Base-by-base conservation (phyloP, 2,797 vertebrate genomes). In the Sphenodon punctatus region DNA sequence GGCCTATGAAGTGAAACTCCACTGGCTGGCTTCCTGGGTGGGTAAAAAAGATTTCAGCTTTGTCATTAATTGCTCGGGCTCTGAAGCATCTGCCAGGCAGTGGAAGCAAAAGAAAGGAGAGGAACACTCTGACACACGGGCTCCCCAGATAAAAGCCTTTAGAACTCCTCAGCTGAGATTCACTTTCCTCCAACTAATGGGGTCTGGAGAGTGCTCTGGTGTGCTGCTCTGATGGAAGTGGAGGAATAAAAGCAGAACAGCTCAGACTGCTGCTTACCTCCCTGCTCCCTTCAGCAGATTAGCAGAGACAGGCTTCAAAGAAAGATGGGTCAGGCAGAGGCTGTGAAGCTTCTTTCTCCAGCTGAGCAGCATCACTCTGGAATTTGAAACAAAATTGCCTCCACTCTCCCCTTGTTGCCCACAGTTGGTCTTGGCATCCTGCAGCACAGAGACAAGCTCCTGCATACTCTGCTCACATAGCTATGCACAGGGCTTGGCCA, bases 381-480 rank as follows among this genome's bases (percentile, higher is more conserved):
- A n/a, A 19, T 32, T 32, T 63, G 23, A 67, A 63, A 30, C 5
- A 43, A 25, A 66, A 22, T 17, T 14, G 23, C 20, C 41, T 32
- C 46, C 42, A 22, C 15, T 65, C 32, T 41, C 60, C 27, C 25
- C 48, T 53, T 51, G 53, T 36, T 49, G 14, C 43, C 10, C 22
- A 10, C 17, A 55, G 30, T 22, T 75, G 41, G 4, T 10, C 7
- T 38, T 6, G 41, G 5, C 17, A 36, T 38, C 15, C 34, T 12
- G 22, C 22, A 32, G 13, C 49, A 45, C 30, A 30, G 23, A 51
- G 17, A 17, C 3, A 0, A 2, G 11, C 39, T 73, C 1, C 0
- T 63, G 55, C 48, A 36, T 41, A 1, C 13, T 75, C 4, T 10
- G 38, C 71, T 19, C 32, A 13, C 39, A 36, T 15, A 27, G 14